These are phyloP conservation scores for Pyrgilauda ruficollis DNA, from an alignment of 2,113 vertebrate genomes.

Conservation along the genomic window DNA sequence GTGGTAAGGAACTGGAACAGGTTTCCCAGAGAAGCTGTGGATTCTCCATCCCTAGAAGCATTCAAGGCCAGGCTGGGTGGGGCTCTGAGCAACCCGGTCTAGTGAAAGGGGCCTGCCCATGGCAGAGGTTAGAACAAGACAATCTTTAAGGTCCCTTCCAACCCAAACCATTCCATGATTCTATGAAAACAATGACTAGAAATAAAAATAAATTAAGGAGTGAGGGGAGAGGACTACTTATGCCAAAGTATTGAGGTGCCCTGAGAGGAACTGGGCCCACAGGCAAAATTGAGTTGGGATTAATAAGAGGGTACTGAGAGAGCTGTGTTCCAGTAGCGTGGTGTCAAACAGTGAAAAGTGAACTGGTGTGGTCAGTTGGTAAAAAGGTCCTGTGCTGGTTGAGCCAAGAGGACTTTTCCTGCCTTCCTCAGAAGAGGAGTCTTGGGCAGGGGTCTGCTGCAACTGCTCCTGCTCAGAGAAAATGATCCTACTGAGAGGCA, in stretches of 20 bases:
- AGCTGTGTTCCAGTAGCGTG: neutral
- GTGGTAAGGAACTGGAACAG: neutral
- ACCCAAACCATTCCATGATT: neutral
- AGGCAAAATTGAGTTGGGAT: neutral
- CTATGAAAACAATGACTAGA: neutral
- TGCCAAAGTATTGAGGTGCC: neutral
- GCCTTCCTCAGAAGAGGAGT: neutral
- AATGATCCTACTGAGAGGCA: neutral
- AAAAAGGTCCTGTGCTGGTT: neutral
- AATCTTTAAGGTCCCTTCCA: neutral
- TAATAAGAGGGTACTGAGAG: neutral
- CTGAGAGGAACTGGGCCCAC: neutral
- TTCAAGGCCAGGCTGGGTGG: neutral
- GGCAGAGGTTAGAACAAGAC: neutral
- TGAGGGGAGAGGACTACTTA: neutral
- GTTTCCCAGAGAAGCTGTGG: neutral
- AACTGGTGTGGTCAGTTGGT: neutral
- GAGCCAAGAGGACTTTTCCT: neutral
- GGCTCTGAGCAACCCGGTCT: neutral
- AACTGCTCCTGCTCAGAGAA: neutral
- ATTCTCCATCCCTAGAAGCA: rapidly evolving
- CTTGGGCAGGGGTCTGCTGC: neutral
- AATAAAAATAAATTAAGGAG: neutral
- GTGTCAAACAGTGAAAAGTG: neutral
- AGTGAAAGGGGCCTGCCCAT: too few relatives aligned